Base-by-base conservation (phyloP, 2,888 invertebrate species). In the Lasioglossum villosulum region DNA sequence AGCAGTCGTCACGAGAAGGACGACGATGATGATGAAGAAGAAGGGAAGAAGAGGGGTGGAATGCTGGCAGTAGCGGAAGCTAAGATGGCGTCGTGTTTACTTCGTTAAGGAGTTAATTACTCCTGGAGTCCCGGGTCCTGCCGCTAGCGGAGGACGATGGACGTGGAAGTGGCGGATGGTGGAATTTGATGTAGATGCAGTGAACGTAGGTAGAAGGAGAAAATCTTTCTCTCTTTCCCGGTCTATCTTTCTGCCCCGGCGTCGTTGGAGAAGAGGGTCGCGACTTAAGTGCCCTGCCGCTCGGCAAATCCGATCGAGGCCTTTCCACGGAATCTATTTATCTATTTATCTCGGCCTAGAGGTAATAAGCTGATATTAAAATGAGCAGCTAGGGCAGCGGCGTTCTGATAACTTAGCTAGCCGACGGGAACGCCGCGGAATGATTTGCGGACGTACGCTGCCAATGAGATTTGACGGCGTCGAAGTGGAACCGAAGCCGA, bases 31-130 rank as follows among this genome's bases (percentile, higher is more conserved):
- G 82, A 82, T n/a, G 82, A 75, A 39, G 80, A 68, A 66, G 80
- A 56, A 56, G 56, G 56, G 74, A 42, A 73, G 73, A 70, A 70
- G 34, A 34, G 73, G 48, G 87, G 86, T 78, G 88, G 88, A 86
- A 88, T 89, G 87, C 90, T 86, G 90, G 90, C 88, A 88, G 90
- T 87, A 91, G 89, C 91, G 86, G 90, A 90, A 92, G 93, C 93
- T 93, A 95, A 95, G 94, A 95, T 95, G 95, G 95, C 95, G 95
- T 92, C 93, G 93, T 94, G 93, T 94, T 95, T 95, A 95, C 95
- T 95, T 95, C 95, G 95, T 95, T 95, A 95, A 94, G 94, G 94
- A 94, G 94, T 95, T 95, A 95, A 95, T 95, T 95, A 95, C 94
- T 94, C 93, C 92, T 91, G 90, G 92, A 94, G 94, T 92, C 92